Base-by-base conservation (phyloP, 2,888 invertebrate genomes). In the Caenorhabditis sp. region DNA sequence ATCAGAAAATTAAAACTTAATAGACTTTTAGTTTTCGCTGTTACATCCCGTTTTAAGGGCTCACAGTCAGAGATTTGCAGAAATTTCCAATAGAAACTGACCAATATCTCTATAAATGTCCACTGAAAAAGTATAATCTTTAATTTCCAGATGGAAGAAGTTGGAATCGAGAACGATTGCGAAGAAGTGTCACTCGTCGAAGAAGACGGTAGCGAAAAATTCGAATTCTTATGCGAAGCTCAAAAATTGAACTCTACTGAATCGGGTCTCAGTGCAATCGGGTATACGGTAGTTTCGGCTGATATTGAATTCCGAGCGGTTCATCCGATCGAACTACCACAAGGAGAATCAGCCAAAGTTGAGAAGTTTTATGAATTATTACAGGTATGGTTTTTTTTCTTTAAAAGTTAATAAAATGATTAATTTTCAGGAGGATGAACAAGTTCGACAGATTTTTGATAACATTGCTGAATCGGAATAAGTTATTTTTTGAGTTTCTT, bases 161-260 rank as follows among this genome's bases (percentile, higher is more conserved):
- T 78, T 43, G 84, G 78, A 1, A 81, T 85, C n/a, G 85, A 85
- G 60, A 57, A 83, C 36, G 85, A 85, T 53, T 84, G 82, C n/a
- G 85, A 85, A 68, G 84, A 82, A 57, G 82, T 82, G 21, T 23
- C 59, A 12, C 63, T 77, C 10, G 59, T 80, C 23, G 77, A 80
- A 14, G 82, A 81, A 17, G 78, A 78, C 23, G 65, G 63, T 4
- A 59, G 54, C 10, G 50, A 65, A 23, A 80, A 81, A 61, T 83
- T 79, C 59, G 85, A 84, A 58, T 64, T 85, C 21, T 43, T 78
- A 5, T 81, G 80, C 50, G 81, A 84, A 1, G 58, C 80, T 12
- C 67, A 67, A 12, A 73, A 77, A 10, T 43, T 85, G 2, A 57
- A 50, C 10, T 59, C 60, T 1, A 57, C 83, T 1, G 85, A 85